Base-by-base conservation (phyloP, 2,888 invertebrate genomes). In the Drosophila atripex region DNA sequence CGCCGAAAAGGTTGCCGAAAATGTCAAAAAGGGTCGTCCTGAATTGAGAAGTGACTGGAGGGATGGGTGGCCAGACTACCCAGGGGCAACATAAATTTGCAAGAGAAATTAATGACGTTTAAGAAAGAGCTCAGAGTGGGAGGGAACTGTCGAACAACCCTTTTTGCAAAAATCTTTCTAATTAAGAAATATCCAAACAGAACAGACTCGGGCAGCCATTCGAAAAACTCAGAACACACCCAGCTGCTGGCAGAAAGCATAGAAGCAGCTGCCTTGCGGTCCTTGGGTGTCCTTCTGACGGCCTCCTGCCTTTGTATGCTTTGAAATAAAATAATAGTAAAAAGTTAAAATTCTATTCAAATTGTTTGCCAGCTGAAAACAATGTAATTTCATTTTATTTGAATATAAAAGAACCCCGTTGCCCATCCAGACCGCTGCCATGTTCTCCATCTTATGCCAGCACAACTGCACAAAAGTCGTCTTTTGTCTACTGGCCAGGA, bases 311-410 rank as follows among this genome's bases (percentile, higher is more conserved):
- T 72, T 79, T 85, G 85, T 85, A 58, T 83, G 80, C 85, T 77
- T 78, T 82, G 70, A 88, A 86, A 86, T 87, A 89, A 88, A 88
- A 89, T 87, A 88, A 87, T 88, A 86, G 86, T 88, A 89, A 88
- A 89, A 89, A 89, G 90, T 88, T 89, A 89, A 89, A 89, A 86
- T 88, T 89, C 84, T 89, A 88, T 89, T 89, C 78, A 86, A 89
- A 89, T 80, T 86, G 87, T 86, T 88, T 88, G 87, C 88, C 85
- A 88, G 78, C 86, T 86, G 87, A 86, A 85, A 88, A 88, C 88
- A 89, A 89, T 88, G 88, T 87, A 88, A 83, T 88, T 89, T 89
- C 78, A 89, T 89, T 89, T 88, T 89, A 89, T 89, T 89, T 79
- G 77, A 89, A 86, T 79, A 84, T 80, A 88, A 84, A 84, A 86